Base-by-base conservation (phyloP, 2,888 invertebrate genomes). In the Drepanosiphum platanoidis region DNA sequence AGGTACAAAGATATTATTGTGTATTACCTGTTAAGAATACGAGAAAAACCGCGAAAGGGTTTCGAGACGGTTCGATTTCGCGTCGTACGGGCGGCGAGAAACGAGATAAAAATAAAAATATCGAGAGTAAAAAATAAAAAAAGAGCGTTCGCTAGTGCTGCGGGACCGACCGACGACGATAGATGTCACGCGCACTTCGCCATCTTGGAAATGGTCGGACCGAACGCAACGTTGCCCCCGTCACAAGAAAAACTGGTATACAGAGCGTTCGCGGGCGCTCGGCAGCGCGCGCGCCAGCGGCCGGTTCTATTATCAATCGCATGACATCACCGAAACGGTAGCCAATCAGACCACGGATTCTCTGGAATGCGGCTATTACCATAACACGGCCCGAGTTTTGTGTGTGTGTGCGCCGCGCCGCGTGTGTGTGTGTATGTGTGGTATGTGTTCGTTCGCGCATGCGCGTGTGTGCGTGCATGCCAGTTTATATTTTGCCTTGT, bases 191-290 rank as follows among this genome's bases (percentile, higher is more conserved):
- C 81, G 81, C 87, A 87, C 87, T 87, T 87, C 87, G 87, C 88
- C 88, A 88, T 88, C 87, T 87, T 87, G 87, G 87, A 87, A 87
- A 87, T 87, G 87, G 94, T 93, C 93, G 93, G 93, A 93, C 93
- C 92, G 93, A 92, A 90, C 90, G 92, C 94, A 94, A 94, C 94
- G 94, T 94, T 94, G 94, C 87, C 87, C 86, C 86, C 87, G 87
- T 87, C 86, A 66, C 87, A 66, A 78, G 78, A 72, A 79, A 80
- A 79, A 80, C 86, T n/a, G 42, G 79, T 72, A 80, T 80, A 80
- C 79, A 70, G 78, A 79, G 79, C 61, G 86, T n/a, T 86, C 79
- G 86, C 77, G 70, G 77, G 74, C 39, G 34, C 30, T 18, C 64
- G 82, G n/a, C n/a, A n/a, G n/a, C 39, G 61, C 58, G 46, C 61